phyloP scores from a whole-genome alignment of 2,888 invertebrate genomes.

The Sericinus montela region DNA sequence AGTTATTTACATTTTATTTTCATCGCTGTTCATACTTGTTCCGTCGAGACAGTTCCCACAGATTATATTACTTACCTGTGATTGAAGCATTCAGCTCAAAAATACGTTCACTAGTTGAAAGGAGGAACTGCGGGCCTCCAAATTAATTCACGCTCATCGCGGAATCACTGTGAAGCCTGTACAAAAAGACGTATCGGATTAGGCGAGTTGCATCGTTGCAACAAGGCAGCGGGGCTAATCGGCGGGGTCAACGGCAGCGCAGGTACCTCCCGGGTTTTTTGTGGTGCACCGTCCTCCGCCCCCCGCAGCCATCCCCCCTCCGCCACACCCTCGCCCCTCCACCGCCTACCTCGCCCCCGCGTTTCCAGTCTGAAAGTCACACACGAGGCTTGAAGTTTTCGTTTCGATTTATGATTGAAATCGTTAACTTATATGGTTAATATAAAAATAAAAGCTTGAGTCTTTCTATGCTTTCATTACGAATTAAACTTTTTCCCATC shows the following conservation, averaged over 20 bases:
- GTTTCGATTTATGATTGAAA: background rate
- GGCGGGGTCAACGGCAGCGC: conserved; percentile 70
- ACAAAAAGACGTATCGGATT: conserved; percentile 34
- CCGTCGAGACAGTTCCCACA: too few species aligned
- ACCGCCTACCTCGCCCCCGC: conserved; percentile 35
- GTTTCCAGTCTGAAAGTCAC: conserved; percentile 42
- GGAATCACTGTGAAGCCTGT: conserved; percentile 20
- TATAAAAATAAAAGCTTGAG: too few species aligned
- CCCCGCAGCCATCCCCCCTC: conserved; percentile 40
- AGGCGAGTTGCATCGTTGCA: conserved; percentile 48
- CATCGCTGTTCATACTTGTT: too few species aligned
- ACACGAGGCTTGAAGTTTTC: conserved; percentile 35
- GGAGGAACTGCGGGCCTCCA: conserved; percentile 18
- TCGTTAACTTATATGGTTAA: too few species aligned
- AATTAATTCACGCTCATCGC: conserved; percentile 35
- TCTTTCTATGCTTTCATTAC: too few species aligned
- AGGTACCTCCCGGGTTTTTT: conserved; percentile 67
- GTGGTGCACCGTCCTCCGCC: conserved; percentile 38
- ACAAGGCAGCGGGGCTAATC: conserved; percentile 55
- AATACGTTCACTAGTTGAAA: conserved; percentile 9
- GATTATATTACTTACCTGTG: too few species aligned
- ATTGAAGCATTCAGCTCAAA: too few species aligned
- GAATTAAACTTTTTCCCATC: too few species aligned
- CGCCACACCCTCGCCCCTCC: conserved; percentile 32
- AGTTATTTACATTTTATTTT: too few species aligned